phyloP scores from a whole-genome alignment of 2,888 invertebrate species.

The Ceriagrion tenellum region DNA sequence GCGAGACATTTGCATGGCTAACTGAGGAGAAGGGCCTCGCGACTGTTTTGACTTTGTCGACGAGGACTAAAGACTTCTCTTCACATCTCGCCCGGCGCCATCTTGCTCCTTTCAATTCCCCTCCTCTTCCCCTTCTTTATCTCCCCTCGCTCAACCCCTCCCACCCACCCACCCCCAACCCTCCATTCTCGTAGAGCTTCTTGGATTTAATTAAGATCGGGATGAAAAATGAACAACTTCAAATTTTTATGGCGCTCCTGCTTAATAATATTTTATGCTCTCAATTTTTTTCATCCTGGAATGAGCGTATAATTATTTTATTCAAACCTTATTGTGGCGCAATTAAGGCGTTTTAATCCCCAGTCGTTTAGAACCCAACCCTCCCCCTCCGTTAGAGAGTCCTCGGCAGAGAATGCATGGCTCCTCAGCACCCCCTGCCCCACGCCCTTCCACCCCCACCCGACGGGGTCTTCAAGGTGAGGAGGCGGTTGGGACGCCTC shows the following conservation, averaged over 20 bases:
- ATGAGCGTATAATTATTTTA: not conserved
- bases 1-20: no score
- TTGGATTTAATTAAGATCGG: not conserved
- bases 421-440: no score
- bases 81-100: no score
- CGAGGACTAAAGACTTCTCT: no score
- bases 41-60: no score
- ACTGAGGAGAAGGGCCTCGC: no score
- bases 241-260: not conserved
- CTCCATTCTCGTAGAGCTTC: not conserved
- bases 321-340: not conserved
- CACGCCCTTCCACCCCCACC: no score
- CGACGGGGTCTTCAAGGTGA: no score
- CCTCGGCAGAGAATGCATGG: no score
- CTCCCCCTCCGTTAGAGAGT: not conserved
- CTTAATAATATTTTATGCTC: not conserved
- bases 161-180: not conserved
- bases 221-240: slow-evolving; percentile 11
- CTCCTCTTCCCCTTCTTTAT: no score
- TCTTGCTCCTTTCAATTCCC: no score
- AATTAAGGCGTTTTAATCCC: not conserved
- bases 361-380: not conserved
- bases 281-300: not conserved
- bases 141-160: not conserved
- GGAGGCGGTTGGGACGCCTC: no score